Evolutionary conservation across 2,113 vertebrate species (phyloP).

Genomic region (Muscicapa adusta): DNA sequence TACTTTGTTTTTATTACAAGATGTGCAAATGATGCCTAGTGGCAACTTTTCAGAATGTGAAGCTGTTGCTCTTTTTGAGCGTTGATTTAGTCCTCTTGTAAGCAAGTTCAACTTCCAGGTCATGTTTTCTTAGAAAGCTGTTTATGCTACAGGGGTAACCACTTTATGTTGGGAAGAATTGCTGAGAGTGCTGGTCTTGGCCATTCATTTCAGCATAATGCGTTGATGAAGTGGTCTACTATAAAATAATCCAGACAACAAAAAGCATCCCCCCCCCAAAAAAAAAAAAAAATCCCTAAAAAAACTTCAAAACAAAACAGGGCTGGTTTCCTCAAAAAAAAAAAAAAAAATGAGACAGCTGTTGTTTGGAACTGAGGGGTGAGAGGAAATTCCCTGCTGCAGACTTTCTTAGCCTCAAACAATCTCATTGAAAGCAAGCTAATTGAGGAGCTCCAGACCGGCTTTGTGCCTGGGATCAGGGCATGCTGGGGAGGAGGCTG

Average conservation of each 20-base stretch:
- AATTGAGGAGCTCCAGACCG: not conserved
- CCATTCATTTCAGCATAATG: constrained; percentile 9
- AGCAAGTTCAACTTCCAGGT: constrained; percentile 51
- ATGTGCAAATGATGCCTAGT: constrained; percentile 20
- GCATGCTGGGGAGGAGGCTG: not conserved
- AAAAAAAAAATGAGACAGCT: not conserved
- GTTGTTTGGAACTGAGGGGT: not conserved
- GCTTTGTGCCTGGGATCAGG: not conserved
- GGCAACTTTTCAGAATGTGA: constrained; percentile 1
- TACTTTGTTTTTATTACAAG: not conserved
- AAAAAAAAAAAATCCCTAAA: not conserved
- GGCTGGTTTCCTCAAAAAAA: not conserved
- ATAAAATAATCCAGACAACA: not conserved
- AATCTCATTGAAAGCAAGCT: constrained; percentile 32
- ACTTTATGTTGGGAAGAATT: constrained; percentile 26
- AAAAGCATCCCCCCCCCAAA: not conserved
- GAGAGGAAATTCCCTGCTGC: constrained; percentile 22
- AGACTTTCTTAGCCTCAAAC: constrained; percentile 5
- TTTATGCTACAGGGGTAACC: not conserved
- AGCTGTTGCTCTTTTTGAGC: constrained; percentile 23
- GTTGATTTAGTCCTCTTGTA: not conserved
- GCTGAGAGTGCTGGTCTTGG: not conserved
- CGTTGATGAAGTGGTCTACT: constrained; percentile 1
- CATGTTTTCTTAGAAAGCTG: constrained; percentile 26
- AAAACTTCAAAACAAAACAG: not conserved